A percentile compares a stretch with the other conserved stretches of the same genome.
Conservation (phyloP, 2,888 invertebrate genomes). For the Xylophagus ater region DNA sequence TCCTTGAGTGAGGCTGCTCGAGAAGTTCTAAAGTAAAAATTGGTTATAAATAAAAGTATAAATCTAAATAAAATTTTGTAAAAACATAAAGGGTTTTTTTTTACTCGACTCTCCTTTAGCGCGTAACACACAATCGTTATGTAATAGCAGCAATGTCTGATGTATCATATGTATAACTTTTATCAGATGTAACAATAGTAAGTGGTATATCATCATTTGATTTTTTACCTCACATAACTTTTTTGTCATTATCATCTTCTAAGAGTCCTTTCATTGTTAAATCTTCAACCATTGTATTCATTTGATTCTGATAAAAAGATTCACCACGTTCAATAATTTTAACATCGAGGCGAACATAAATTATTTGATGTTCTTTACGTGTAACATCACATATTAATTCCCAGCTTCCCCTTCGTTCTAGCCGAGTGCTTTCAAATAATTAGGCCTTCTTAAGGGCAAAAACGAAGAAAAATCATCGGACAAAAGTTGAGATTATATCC, state of each 20-base stretch:
- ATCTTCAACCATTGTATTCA: conserved; percentile 67
- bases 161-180: conserved; percentile 89
- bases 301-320: conserved; percentile 90
- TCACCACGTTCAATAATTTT: conserved; percentile 78
- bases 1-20: no score
- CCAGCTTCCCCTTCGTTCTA: no score
- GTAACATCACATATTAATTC: conserved; percentile 93
- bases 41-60: no score
- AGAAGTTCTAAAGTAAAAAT: no score
- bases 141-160: conserved; percentile 91
- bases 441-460: no score
- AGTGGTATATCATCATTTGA: conserved; percentile 64
- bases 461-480: no score
- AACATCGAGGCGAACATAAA: conserved; percentile 78
- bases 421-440: no score
- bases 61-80: no score
- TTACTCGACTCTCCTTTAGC: no score
- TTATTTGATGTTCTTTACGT: conserved; percentile 74
- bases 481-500: no score
- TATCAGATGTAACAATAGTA: conserved; percentile 93
- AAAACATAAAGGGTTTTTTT: no score
- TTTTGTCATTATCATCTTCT: conserved; percentile 70
- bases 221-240: conserved; percentile 66
- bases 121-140: no score
- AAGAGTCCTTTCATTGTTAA: conserved; percentile 58